Percentiles rank a stretch among this genome's conserved stretches.
Evolutionary conservation across 2,888 invertebrate genomes (phyloP).

Genomic region (Caenorhabditis becei): DNA sequence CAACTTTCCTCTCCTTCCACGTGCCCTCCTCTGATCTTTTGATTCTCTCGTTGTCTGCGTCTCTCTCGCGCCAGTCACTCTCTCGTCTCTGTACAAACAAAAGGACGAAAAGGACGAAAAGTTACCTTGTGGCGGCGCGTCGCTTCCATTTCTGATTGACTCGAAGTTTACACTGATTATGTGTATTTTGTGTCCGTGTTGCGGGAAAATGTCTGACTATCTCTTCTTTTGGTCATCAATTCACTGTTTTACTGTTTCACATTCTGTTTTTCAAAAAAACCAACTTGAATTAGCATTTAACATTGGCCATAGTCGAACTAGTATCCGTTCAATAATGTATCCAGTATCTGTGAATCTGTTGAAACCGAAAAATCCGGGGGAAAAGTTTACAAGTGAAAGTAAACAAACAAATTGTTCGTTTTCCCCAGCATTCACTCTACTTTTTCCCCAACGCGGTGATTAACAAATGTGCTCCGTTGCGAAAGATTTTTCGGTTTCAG

Average conservation of each 20-base stretch:
- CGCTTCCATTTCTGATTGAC: not conserved
- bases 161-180: conserved; percentile 39
- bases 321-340: no score
- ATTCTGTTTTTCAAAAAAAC: not conserved
- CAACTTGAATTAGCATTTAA: not conserved
- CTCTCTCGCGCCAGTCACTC: conserved; percentile 4
- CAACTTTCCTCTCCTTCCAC: conserved; percentile 13
- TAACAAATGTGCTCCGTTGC: no score
- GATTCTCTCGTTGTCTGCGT: no score
- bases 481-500: no score
- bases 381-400: no score
- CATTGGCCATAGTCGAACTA: no score
- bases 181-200: conserved; percentile 51
- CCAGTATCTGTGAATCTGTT: no score
- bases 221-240: conserved; percentile 2
- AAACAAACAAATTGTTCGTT: no score
- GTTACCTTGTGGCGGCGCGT: conserved; percentile 9
- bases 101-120: conserved; percentile 20
- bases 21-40: conserved; percentile 30
- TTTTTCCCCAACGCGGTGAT: no score
- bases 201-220: no score
- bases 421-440: no score
- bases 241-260: not conserved
- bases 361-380: no score
- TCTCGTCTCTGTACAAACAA: conserved; percentile 35